These are phyloP conservation scores for Manis pentadactyla DNA, from an alignment of 2,797 vertebrate species.

Conservation along the genomic window DNA sequence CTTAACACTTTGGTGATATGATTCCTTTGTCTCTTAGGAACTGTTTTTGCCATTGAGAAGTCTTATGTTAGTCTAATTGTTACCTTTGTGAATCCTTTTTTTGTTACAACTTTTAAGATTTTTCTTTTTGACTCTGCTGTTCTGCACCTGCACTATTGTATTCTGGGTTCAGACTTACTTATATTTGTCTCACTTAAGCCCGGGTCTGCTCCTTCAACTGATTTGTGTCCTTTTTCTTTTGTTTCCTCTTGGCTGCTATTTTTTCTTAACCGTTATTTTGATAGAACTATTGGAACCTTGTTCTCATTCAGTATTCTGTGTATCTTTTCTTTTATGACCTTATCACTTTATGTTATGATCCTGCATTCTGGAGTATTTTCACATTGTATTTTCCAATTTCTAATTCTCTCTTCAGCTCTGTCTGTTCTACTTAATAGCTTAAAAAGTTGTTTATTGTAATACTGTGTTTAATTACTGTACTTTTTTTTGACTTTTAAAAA, in stretches of 20 bases:
- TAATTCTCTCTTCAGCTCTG: conserved; percentile 15
- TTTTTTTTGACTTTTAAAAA: background rate
- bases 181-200: background rate
- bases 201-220: background rate
- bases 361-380: background rate
- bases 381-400: conserved; percentile 33
- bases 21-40: background rate
- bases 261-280: background rate
- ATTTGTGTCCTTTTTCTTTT: background rate
- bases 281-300: background rate
- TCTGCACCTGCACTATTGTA: background rate
- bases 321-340: background rate
- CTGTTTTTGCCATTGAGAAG: background rate
- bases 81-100: background rate
- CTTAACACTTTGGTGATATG: background rate
- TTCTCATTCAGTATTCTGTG: background rate
- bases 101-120: background rate
- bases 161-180: background rate
- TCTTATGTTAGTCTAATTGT: background rate
- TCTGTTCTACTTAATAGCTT: background rate
- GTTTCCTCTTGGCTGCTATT: background rate
- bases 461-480: conserved; percentile 2
- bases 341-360: background rate
- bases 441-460: conserved; percentile 15
- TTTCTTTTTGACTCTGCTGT: background rate